Base-by-base conservation (phyloP, 2,113 vertebrate genomes). In the Catharus minimus region DNA sequence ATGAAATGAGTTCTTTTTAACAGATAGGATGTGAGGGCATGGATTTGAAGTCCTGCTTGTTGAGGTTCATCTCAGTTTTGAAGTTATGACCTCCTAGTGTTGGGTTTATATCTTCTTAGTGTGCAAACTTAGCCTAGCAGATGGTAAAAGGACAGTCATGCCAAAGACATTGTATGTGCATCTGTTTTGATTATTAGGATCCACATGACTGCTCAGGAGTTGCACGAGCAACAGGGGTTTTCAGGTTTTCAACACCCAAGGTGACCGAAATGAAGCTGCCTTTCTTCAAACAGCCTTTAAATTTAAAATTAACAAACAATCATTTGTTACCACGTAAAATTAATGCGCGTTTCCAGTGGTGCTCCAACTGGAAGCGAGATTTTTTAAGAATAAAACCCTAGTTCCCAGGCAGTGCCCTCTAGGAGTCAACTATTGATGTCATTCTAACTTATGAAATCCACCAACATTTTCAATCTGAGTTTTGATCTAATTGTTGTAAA, bases 401-500 rank as follows among this genome's bases (percentile, higher is more conserved):
- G 13, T 81, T 95, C 90, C 92, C 47, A 73, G 24, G 83, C 83
- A 78, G 83, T 91, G 71, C 93, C 74, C 95, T 92, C 84, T 91
- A 95, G 95, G 92, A 92, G 89, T 89, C 93, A 95, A 92, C 92
- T 93, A 96, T 95, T 95, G 94, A 95, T 93, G 92, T 83, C 77
- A 87, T 95, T 94, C 71, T 95, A 89, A 93, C 77, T 94, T 92
- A 94, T 77, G 93, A 96, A 95, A 90, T 94, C 92, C 67, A 92
- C 95, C 93, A 95, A 95, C 84, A 87, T 92, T 95, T 95, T 96
- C 93, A 95, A 92, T 92, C 92, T 73, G 84, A 93, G 88, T 95
- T 96, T 96, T 95, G 93, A 96, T 95, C 92, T 96, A 93, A 96
- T 95, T 96, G 95, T 95, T 95, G 93, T 88, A 94, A 95, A 95